Base-by-base conservation (phyloP, 2,797 vertebrate species). In the Nannoperca australis region DNA sequence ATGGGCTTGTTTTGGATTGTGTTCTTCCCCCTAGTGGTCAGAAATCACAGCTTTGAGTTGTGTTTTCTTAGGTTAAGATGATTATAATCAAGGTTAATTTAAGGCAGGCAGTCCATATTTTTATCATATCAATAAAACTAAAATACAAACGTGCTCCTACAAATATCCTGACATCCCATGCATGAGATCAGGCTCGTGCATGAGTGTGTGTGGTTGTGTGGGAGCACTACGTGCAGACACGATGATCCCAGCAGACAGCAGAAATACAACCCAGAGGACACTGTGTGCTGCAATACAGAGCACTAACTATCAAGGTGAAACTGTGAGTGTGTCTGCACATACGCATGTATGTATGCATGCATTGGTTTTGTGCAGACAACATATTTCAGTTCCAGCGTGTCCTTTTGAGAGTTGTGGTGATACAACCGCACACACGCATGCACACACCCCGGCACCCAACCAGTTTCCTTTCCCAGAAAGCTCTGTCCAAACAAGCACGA, bases 401-500 rank as follows among this genome's bases (percentile, higher is more conserved):
- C 58, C 42, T 61, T 54, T 18, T 44, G 51, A 70, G 65, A 24
- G 54, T 49, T 77, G 54, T 54, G 54, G 30, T 53, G 80, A 81
- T 49, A 72, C 71, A 60, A 75, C 73, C 44, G 34, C 78, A 66
- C 63, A 76, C 67, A 61, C 74, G 76, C 61, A 49, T 64, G 84
- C 84, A 82, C 71, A 54, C 55, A 70, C 58, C 5, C 20, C 3
- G n/a, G 70, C 54, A 61, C 79, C 79, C 77, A 68, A 63, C 60
- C 69, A 50, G 81, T 76, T 85, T 79, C 82, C 76, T 84, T 76
- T 75, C 64, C n/a, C 51, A 47, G 73, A 83, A 77, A 84, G 69
- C 75, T 85, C 70, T 10, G 53, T 89, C 86, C 83, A 75, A 76
- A 90, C 83, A 76, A 80, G 73, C 66, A 36, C 55, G 55, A 75